These are phyloP conservation scores for Lagopus leucura DNA, from an alignment of 2,113 vertebrate genomes.

Conservation along the genomic window DNA sequence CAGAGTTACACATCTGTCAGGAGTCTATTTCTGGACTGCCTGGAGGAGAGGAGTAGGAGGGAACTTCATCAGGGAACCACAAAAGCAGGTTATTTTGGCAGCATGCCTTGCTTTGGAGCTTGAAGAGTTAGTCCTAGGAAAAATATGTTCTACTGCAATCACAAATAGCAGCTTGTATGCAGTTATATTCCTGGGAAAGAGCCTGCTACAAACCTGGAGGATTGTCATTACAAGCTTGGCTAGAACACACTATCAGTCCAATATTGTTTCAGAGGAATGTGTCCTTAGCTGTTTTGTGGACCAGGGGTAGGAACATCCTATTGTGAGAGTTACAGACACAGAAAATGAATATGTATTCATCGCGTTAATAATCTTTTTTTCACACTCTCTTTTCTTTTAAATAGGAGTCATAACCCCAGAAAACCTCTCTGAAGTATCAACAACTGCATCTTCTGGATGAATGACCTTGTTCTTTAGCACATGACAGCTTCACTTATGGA, in stretches of 20 bases:
- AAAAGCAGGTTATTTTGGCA: background rate
- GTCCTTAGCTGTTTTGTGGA: background rate
- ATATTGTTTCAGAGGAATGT: background rate
- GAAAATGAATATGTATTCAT: background rate
- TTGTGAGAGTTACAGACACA: background rate
- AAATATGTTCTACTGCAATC: background rate
- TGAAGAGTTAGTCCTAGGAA: background rate
- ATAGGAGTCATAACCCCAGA: conserved; percentile 69
- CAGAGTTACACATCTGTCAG: background rate
- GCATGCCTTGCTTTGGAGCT: background rate
- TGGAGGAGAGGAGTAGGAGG: background rate
- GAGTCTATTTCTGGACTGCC: background rate
- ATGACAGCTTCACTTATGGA: conserved; percentile 70
- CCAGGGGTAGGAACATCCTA: background rate
- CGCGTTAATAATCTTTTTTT: background rate
- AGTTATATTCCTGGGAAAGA: background rate
- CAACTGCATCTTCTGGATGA: conserved; percentile 62
- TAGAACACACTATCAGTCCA: background rate
- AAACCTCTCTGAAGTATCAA: background rate
- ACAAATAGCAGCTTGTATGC: background rate
- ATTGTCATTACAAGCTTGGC: background rate
- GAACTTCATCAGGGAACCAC: background rate
- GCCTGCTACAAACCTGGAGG: background rate
- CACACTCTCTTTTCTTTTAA: background rate
- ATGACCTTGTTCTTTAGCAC: conserved; percentile 58